These are phyloP conservation scores for Ramphastos sulfuratus DNA, from an alignment of 2,113 vertebrate genomes.

Conservation along the genomic window DNA sequence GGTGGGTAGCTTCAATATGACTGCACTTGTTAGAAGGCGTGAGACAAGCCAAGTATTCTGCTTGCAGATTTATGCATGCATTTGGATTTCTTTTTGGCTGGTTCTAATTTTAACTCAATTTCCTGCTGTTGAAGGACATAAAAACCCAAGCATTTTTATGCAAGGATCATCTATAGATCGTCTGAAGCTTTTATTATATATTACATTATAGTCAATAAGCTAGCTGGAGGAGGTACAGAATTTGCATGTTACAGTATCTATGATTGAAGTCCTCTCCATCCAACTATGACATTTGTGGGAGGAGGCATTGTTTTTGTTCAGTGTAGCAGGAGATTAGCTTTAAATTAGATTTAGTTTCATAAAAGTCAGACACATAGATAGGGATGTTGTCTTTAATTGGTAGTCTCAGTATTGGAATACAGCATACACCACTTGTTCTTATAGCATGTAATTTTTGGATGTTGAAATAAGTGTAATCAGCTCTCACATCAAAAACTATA, in stretches of 20 bases:
- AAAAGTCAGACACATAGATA: background rate
- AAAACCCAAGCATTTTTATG: background rate
- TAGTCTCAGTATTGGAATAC: conserved; percentile 12
- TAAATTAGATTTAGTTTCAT: conserved; percentile 45
- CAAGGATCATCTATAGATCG: background rate
- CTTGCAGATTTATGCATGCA: conserved; percentile 21
- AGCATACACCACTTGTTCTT: conserved; percentile 25
- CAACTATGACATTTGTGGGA: background rate
- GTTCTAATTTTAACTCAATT: background rate
- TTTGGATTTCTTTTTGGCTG: background rate
- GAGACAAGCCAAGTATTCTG: conserved; percentile 31
- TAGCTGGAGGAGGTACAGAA: conserved; percentile 11
- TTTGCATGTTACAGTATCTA: conserved; percentile 12
- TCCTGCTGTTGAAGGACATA: conserved; percentile 16
- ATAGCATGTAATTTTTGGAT: background rate
- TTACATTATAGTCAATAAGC: background rate
- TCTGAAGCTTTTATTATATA: background rate
- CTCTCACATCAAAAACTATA: background rate
- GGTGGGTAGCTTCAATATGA: background rate
- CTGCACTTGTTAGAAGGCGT: background rate
- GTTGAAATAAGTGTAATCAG: conserved; percentile 8
- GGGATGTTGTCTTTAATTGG: background rate
- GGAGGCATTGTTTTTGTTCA: conserved; percentile 9
- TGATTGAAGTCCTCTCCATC: background rate
- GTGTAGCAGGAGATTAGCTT: conserved; percentile 16